These are phyloP conservation scores for Lycodopsis pacificus DNA, from an alignment of 2,797 vertebrate genomes.

Conservation along the genomic window DNA sequence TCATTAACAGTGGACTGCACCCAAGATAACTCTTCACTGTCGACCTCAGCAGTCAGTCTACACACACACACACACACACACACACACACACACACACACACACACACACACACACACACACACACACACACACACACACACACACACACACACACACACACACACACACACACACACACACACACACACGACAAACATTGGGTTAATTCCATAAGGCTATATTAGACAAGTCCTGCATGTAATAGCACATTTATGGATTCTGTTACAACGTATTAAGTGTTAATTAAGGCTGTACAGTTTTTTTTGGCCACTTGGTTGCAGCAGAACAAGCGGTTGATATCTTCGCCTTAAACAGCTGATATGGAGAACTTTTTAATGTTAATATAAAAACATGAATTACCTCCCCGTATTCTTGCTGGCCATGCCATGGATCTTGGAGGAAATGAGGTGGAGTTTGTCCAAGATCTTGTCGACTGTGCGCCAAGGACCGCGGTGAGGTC, in stretches of 20 bases:
- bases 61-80: background rate
- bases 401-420: constrained; percentile 82
- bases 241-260: background rate
- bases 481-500: constrained; percentile 72
- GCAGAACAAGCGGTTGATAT: background rate
- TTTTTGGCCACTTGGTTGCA: background rate
- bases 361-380: background rate
- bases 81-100: background rate
- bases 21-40: constrained; percentile 87
- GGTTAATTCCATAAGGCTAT: background rate
- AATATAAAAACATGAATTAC: constrained; percentile 66
- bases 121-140: background rate
- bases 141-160: background rate
- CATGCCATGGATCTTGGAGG: constrained; percentile 86
- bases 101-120: background rate
- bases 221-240: background rate
- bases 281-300: background rate
- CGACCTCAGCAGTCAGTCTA: constrained; percentile 84
- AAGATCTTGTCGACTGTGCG: constrained; percentile 82
- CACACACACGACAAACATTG: background rate
- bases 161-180: background rate
- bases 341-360: background rate
- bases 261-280: background rate
- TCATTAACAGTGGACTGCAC: constrained; percentile 89
- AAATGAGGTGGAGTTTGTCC: constrained; percentile 85